A percentile compares a stretch with the other conserved stretches of the same genome.
Evolutionary conservation across 2,113 vertebrate species (phyloP).

Genomic region (Archocentrus centrarchus): DNA sequence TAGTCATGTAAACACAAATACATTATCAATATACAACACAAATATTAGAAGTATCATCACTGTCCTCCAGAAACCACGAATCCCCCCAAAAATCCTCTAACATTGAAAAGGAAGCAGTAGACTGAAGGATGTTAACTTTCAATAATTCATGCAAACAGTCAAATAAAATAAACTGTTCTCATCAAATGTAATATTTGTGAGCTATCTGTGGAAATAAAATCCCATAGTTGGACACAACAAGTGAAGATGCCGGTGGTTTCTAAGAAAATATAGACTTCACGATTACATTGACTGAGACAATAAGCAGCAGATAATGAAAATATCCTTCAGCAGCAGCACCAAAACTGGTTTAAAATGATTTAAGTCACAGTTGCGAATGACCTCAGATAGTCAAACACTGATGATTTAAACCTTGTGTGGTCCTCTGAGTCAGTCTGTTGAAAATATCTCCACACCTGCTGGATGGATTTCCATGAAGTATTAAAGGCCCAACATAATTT

Average conservation of each 20-base stretch:
- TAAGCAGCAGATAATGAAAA: not conserved
- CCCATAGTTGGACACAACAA: not conserved
- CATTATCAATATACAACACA: slow-evolving; percentile 73
- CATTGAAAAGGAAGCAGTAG: not conserved
- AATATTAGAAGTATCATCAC: slow-evolving; percentile 61
- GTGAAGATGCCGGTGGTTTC: not conserved
- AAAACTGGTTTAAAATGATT: not conserved
- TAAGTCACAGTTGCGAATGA: not conserved
- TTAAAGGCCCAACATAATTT: not conserved
- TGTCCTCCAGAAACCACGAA: slow-evolving; percentile 54
- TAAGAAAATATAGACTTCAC: not conserved
- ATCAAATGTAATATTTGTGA: slow-evolving; percentile 3
- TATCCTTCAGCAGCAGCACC: not conserved
- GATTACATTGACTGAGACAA: not conserved
- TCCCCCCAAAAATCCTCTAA: slow-evolving; percentile 5
- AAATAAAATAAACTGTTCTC: not conserved
- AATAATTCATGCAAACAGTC: slow-evolving; percentile 1
- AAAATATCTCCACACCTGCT: not conserved
- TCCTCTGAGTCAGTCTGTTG: not conserved
- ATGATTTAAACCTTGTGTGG: not conserved
- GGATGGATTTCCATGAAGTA: not conserved
- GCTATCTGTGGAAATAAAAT: not conserved
- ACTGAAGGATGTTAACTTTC: not conserved
- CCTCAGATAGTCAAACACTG: not conserved
- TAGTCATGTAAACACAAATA: slow-evolving; percentile 73